A percentile compares a stretch with the other conserved stretches of the same genome.
Evolutionary conservation across 2,888 invertebrate genomes (phyloP).

Genomic region (Mythimna ferrago): DNA sequence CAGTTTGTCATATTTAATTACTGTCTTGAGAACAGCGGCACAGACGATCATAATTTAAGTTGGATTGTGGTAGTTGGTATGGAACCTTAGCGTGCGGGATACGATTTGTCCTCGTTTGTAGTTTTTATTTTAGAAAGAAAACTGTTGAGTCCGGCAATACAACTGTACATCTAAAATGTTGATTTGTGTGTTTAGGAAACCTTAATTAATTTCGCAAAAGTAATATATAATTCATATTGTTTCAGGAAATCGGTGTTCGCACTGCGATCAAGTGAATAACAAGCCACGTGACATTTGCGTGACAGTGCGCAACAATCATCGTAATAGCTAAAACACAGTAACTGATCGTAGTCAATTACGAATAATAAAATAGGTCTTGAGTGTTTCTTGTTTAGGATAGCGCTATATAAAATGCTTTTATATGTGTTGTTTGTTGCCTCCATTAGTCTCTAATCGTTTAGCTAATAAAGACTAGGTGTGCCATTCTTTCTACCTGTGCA

Average conservation of each 20-base stretch:
- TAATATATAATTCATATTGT: conserved; percentile 68
- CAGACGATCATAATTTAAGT: conserved; percentile 51
- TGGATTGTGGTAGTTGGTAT: conserved; percentile 44
- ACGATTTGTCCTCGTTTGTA: conserved; percentile 41
- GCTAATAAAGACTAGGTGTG: conserved; percentile 52
- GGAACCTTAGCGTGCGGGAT: conserved; percentile 42
- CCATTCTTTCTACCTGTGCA: conserved; percentile 53
- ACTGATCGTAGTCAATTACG: conserved; percentile 75
- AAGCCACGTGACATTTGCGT: conserved; percentile 80
- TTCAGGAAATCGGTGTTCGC: conserved; percentile 67
- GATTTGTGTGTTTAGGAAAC: conserved; percentile 1
- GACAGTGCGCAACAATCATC: conserved; percentile 68
- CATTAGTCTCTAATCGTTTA: conserved; percentile 54
- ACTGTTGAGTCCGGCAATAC: not conserved
- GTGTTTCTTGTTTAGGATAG: conserved; percentile 56
- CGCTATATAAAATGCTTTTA: conserved; percentile 58
- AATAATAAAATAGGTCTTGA: conserved; percentile 59
- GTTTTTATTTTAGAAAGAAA: conserved; percentile 10
- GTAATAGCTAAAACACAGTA: conserved; percentile 65
- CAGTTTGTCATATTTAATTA: conserved; percentile 64
- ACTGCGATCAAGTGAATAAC: conserved; percentile 67
- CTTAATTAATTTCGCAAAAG: conserved; percentile 24
- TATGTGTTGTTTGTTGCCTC: conserved; percentile 54
- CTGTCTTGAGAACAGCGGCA: conserved; percentile 59
- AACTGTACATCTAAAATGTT: conserved; percentile 1